Conservation (phyloP, 2,113 vertebrate genomes). For the Empidonax traillii region DNA sequence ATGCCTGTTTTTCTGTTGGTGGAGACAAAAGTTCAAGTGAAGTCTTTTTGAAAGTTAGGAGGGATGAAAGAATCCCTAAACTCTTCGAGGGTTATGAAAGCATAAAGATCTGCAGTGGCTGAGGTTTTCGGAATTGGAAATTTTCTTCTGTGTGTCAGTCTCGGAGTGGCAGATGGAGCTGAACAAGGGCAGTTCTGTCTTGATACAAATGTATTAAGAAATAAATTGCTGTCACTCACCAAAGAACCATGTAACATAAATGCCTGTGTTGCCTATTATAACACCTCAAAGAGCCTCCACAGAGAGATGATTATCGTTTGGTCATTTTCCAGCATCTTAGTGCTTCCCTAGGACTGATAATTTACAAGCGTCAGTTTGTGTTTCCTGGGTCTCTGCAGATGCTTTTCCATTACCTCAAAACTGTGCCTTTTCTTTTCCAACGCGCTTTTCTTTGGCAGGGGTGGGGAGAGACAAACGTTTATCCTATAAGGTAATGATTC, state of each 20-base stretch:
- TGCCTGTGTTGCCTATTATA: not conserved
- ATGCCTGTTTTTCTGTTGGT: not conserved
- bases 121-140: not conserved
- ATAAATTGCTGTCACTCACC: not conserved
- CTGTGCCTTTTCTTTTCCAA: not conserved
- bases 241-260: not conserved
- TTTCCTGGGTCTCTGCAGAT: not conserved
- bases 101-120: not conserved
- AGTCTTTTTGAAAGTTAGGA: not conserved
- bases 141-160: not conserved
- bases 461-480: not conserved
- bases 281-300: not conserved
- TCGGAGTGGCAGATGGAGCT: not conserved
- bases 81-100: not conserved
- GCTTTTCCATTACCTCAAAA: not conserved
- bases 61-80: not conserved
- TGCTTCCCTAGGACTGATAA: not conserved
- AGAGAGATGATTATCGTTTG: not conserved
- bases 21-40: not conserved
- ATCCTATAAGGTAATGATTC: not conserved
- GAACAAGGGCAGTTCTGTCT: not conserved
- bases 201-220: not conserved
- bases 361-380: not conserved
- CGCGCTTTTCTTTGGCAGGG: rapidly evolving
- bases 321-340: not conserved